phyloP scores from a whole-genome alignment of 92 coral and sea anemone genomes.

The Porites rus region DNA sequence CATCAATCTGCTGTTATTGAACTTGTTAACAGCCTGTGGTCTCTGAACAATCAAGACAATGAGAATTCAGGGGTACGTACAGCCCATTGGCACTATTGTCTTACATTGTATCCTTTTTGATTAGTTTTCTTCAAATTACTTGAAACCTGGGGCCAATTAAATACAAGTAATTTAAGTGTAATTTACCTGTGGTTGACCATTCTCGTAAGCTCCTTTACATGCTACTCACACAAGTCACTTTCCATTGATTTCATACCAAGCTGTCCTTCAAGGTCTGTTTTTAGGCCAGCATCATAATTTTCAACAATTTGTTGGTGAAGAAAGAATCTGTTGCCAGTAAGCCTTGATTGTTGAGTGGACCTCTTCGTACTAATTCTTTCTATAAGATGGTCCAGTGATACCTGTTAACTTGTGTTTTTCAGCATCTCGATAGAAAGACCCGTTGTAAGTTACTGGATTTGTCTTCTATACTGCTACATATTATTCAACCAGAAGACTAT shows the following conservation, averaged over 20 bases:
- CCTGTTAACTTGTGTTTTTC: background rate
- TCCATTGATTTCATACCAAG: too few relatives aligned
- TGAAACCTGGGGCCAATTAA: too few relatives aligned
- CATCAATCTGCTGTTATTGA: slow-evolving; percentile 77
- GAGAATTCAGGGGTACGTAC: slow-evolving; percentile 26
- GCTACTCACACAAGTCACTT: too few relatives aligned
- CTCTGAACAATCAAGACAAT: slow-evolving; percentile 45
- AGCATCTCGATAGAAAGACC: slow-evolving; percentile 12
- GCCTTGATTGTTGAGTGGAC: background rate
- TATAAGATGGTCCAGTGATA: background rate
- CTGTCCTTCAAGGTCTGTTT: too few relatives aligned
- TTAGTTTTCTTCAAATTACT: background rate
- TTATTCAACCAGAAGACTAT: slow-evolving; percentile 75
- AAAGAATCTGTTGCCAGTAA: background rate
- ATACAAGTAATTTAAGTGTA: too few relatives aligned
- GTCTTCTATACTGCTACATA: slow-evolving; percentile 64
- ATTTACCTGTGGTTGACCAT: too few relatives aligned
- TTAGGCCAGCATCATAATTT: too few relatives aligned
- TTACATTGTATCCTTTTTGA: too few relatives aligned
- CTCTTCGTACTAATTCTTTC: background rate
- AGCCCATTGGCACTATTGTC: background rate
- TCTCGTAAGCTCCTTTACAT: too few relatives aligned
- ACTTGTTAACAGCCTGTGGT: slow-evolving; percentile 69
- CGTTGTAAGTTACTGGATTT: slow-evolving; percentile 71
- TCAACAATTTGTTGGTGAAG: background rate